phyloP scores from a whole-genome alignment of 2,888 invertebrate genomes.

The Morpho helenor region DNA sequence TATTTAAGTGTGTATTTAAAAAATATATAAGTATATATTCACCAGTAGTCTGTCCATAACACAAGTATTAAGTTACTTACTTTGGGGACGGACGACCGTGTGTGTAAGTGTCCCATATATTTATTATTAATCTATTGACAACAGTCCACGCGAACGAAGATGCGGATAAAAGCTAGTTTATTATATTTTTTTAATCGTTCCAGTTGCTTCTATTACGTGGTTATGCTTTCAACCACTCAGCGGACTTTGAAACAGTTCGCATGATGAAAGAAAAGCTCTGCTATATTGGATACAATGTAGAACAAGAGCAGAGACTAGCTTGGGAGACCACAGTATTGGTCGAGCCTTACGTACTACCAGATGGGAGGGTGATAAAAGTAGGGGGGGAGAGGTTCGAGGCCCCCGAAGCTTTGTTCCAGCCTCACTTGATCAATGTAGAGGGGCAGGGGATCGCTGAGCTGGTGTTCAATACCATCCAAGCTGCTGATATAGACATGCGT shows the following conservation, averaged over 20 bases:
- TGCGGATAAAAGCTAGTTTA: too few relatives aligned
- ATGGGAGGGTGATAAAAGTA: conserved; percentile 96
- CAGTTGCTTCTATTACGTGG: conserved; percentile 94
- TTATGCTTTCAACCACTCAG: conserved; percentile 99
- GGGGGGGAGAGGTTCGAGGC: conserved; percentile 99
- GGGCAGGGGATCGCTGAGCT: conserved; percentile 97
- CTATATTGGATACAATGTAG: conserved; percentile 99
- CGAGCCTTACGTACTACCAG: conserved; percentile 97
- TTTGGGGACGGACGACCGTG: too few relatives aligned
- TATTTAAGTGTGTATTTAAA: too few relatives aligned
- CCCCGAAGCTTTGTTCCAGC: conserved; percentile 98
- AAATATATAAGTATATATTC: too few relatives aligned
- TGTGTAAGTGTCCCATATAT: too few relatives aligned
- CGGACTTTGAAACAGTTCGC: conserved; percentile 99
- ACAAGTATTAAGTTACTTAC: too few relatives aligned
- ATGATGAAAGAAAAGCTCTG: conserved; percentile 99
- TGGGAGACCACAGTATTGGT: conserved; percentile 99
- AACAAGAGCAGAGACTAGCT: conserved; percentile 97
- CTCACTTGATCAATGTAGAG: conserved; percentile 99
- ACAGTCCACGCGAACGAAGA: too few relatives aligned
- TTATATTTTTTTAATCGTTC: too few relatives aligned
- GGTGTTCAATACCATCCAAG: conserved; percentile 96
- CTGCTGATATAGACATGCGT: conserved; percentile 97
- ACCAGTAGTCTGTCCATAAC: too few relatives aligned
- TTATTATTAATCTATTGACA: too few relatives aligned